phyloP scores from a whole-genome alignment of 2,888 invertebrate genomes.

The Desoria tigrina region DNA sequence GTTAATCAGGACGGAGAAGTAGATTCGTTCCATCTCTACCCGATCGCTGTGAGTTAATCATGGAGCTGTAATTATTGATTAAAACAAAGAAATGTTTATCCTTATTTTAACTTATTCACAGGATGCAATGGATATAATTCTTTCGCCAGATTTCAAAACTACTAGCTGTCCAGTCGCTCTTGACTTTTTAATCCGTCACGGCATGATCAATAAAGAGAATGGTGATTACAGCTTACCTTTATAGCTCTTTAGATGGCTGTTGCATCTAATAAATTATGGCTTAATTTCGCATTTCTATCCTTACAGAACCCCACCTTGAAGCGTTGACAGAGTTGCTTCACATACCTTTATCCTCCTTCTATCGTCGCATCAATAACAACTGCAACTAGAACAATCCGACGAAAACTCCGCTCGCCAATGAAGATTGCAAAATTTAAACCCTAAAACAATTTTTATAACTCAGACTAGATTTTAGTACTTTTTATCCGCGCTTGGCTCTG shows the following conservation, averaged over 20 bases:
- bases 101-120: conserved; percentile 33
- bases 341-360: conserved; percentile 66
- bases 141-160: conserved; percentile 84
- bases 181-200: conserved; percentile 90
- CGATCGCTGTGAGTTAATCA: conserved; percentile 66
- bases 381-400: neutral
- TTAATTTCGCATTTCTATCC: conserved; percentile 5
- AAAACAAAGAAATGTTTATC: neutral
- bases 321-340: conserved; percentile 83
- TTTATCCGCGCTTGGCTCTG: no score
- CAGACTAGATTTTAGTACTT: no score
- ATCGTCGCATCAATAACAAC: conserved; percentile 14
- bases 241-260: neutral
- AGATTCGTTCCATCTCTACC: conserved; percentile 81
- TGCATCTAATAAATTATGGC: neutral
- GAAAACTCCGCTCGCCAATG: neutral
- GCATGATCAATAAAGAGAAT: conserved; percentile 83
- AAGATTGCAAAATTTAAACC: neutral
- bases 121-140: conserved; percentile 70
- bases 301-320: conserved; percentile 78
- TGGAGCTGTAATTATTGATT: neutral
- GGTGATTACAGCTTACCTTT: conserved; percentile 62
- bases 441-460: neutral
- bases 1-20: conserved; percentile 93
- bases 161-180: conserved; percentile 88